Base-by-base conservation (phyloP, 2,113 vertebrate genomes). In the Arenaria interpres region DNA sequence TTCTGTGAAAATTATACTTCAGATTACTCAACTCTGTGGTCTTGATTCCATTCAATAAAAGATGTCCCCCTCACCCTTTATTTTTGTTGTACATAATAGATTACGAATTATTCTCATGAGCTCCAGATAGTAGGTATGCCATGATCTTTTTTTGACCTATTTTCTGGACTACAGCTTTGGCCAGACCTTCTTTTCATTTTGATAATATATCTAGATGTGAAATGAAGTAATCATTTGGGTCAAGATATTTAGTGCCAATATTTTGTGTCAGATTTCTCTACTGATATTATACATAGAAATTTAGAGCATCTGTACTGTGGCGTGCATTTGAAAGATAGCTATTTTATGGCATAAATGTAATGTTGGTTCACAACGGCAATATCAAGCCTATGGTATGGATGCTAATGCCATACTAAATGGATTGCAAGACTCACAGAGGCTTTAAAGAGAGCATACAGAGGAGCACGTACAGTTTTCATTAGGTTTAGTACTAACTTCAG, bases 401-500 rank as follows among this genome's bases (percentile, higher is more conserved):
- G 19, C 4, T 77, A 86, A 39, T 50, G 63, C 4, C 35, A 25
- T 51, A 27, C 3, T 69, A 22, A 45, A 4, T 50, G 28, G 37
- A 54, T 48, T 79, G 8, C 43, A 67, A 88, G 51, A 54, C 21
- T 84, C 64, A 51, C 2, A 2, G 15, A 50, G 32, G 10, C 28
- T 90, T 90, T 76, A 66, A 48, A 80, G 43, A 62, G 57, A 89
- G 13, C 20, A 67, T 39, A 15, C 32, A 60, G 2, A 63, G 74
- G 27, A 76, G 32, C n/a, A 51, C 77, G 82, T n/a, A 28, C 27
- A 81, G 30, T 81, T 94, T 93, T 54, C 88, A 80, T 74, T 81
- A 86, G 15, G 18, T 17, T 91, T 86, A 90, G 35, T 41, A 30
- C 54, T 96, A 62, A 92, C 86, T 87, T 84, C 79, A 68, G 37